Percentiles rank a stretch among this genome's conserved stretches.
Conservation (phyloP, 2,113 vertebrate genomes). For the Gnathonemus echidnorhynchus region DNA sequence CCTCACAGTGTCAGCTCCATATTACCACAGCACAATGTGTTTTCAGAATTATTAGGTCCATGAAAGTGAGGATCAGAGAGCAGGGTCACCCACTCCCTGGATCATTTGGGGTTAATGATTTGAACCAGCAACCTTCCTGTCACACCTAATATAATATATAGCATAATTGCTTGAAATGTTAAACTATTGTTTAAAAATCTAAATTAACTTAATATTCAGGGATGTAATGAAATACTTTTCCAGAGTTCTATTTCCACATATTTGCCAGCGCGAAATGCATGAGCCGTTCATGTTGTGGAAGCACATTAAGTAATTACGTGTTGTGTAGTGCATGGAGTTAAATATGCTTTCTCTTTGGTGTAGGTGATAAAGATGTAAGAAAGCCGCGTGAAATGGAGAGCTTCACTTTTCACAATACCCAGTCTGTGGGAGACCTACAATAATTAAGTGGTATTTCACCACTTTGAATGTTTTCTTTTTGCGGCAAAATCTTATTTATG, state of each 20-base stretch:
- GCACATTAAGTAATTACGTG: not conserved
- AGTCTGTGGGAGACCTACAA: not conserved
- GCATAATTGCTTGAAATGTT: not conserved
- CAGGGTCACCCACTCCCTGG: not conserved
- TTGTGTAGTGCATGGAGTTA: not conserved
- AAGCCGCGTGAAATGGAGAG: not conserved
- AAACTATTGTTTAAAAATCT: not conserved
- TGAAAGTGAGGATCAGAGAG: not conserved
- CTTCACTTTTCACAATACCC: no score
- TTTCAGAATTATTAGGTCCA: not conserved
- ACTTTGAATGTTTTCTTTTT: not conserved
- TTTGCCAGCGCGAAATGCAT: not conserved
- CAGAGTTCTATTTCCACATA: not conserved
- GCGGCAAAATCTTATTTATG: not conserved
- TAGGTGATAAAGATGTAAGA: not conserved
- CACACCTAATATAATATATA: not conserved
- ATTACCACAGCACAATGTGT: not conserved
- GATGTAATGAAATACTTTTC: not conserved
- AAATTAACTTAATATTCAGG: not conserved
- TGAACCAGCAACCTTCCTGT: not conserved
- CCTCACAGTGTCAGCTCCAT: not conserved
- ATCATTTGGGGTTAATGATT: not conserved
- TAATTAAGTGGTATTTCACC: not conserved
- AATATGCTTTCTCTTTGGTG: not conserved
- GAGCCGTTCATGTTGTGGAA: not conserved